Evolutionary conservation across 2,888 invertebrate genomes (phyloP).

Genomic region (Cactoblastis cactorum): DNA sequence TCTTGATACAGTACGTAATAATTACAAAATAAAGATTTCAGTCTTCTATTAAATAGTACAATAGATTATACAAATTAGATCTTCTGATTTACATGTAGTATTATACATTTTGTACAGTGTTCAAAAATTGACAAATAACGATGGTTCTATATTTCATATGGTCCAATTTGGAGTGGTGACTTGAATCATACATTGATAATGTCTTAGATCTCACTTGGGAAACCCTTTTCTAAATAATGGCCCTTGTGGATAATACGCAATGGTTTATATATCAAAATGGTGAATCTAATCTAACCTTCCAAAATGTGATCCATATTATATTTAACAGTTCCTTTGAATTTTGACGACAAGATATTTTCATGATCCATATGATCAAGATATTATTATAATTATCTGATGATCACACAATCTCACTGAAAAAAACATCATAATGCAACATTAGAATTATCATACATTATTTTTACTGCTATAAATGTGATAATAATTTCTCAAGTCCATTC

Average conservation of each 20-base stretch:
- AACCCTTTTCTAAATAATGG: not conserved
- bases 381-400: too few relatives aligned
- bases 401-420: too few relatives aligned
- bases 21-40: constrained; percentile 66
- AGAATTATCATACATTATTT: too few relatives aligned
- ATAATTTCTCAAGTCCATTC: too few relatives aligned
- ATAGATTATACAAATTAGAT: constrained; percentile 59
- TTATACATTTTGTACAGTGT: constrained; percentile 63
- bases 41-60: constrained; percentile 72
- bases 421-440: too few relatives aligned
- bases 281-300: not conserved
- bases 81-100: constrained; percentile 54
- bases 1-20: constrained; percentile 45
- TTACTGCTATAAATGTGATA: too few relatives aligned
- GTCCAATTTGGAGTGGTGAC: not conserved
- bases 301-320: too few relatives aligned
- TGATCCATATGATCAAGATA: too few relatives aligned
- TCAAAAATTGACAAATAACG: constrained; percentile 23
- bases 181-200: not conserved
- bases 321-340: too few relatives aligned
- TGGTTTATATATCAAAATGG: not conserved
- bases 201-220: not conserved
- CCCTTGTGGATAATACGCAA: not conserved
- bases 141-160: constrained; percentile 3
- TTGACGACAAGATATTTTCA: too few relatives aligned